Base-by-base conservation (phyloP, 2,888 invertebrate species). In the Coelinius sp. region DNA sequence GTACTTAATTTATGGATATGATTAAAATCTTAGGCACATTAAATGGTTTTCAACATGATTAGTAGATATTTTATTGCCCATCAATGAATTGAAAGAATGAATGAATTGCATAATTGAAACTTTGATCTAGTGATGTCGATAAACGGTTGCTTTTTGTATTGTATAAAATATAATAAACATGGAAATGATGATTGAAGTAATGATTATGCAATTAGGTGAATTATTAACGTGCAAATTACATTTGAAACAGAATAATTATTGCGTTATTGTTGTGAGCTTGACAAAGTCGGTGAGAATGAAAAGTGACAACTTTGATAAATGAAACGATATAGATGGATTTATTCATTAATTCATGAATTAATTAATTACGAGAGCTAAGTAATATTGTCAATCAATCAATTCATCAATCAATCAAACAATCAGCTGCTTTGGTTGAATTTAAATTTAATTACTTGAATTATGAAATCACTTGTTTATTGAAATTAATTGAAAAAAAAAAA, bases 1-100 rank as follows among this genome's bases (percentile, higher is more conserved):
- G 17, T 75, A 44, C 10, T 71, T 25, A 59, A 49, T 62, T 44
- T 67, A n/a, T n/a, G 31, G 44, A 59, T 20, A 20, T 35, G 35
- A 35, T 35, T 35, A 59, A 10, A 8, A 8, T 4, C 35, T 59
- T 17, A 35, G 72, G 76, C 77, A 77, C 75, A 72, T 75, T n/a
- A n/a, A n/a, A n/a, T n/a, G n/a, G 78, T 76, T 78, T 78, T 73
- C 77, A 75, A 74, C 73, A 70, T 52, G 62, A 72, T 62, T 63
- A 72, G 63, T 70, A 46, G 62, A 64, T 70, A 73, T 44, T 59
- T 27, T 68, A 68, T 53, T 49, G 73, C 49, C 44, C 56, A 49
- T 52, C 17, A 64, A 41, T 20, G 25, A 62, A 49, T 46, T 63
- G 41, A 38, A 14, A 63, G 10, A 20, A 69, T 24, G 20, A 59